Base-by-base conservation (phyloP, 2,113 vertebrate species). In the Rousettus leschenaultii region DNA sequence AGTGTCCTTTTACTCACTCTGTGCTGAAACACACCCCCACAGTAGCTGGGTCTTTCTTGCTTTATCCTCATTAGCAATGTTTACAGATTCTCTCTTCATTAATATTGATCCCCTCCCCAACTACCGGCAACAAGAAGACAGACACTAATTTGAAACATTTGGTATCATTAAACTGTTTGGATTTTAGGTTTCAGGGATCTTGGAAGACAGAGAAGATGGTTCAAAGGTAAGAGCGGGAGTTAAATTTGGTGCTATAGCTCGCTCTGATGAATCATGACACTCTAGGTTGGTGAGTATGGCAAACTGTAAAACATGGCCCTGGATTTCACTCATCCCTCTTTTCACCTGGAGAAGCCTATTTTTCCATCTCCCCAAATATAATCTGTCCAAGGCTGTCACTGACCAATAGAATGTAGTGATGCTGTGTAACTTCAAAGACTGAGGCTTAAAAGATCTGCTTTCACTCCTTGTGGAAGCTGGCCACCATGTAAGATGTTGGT, bases 51-150 rank as follows among this genome's bases (percentile, higher is more conserved):
- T 97, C 97, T 97, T 97, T 97, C 96, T 70, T 53, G 97, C 98
- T 98, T 98, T 94, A 97, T 98, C 96, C 97, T 98, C 98, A 98
- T 98, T 98, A 98, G 95, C 95, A 95, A 96, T 97, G 97, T 98
- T 98, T 98, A 98, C 98, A 97, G 97, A 95, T 98, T 97, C 95
- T 97, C 96, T 98, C 97, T 98, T 98, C 98, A 98, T 98, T 98
- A 98, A 98, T 98, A 98, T 98, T 98, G 98, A 98, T 98, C 97
- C 90, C 97, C 84, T 96, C 86, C 97, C 97, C 97, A 98, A 97
- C 97, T 97, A 97, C 96, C 89, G 97, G 70, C 94, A 87, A 97
- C 97, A 98, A 97, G 96, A 97, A 97, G 98, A 96, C 95, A 98
- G 95, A 96, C 97, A 96, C 97, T 98, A 96, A 98, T 98, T 98